These are phyloP conservation scores for Myrmecophaga tridactyla DNA, from an alignment of 2,113 vertebrate species.

Conservation along the genomic window DNA sequence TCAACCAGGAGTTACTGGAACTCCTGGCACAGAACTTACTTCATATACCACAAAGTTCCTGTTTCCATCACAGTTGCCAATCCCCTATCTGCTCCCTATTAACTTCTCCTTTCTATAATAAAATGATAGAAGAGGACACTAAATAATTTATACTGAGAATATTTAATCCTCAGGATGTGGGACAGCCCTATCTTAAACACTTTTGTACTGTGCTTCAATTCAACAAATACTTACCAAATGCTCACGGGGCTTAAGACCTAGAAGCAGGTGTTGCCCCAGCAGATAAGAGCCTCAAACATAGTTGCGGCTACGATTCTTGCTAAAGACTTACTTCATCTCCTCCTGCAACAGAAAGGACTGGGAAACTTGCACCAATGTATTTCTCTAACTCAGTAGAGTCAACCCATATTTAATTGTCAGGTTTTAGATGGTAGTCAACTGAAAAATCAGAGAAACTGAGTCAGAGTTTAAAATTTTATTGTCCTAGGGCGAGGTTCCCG, in stretches of 20 bases:
- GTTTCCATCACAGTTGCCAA: not conserved
- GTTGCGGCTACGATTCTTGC: not conserved
- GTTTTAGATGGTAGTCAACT: too few relatives aligned
- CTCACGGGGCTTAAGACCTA: not conserved
- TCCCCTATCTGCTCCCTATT: not conserved
- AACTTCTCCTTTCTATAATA: constrained; percentile 32
- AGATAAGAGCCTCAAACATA: not conserved
- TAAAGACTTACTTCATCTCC: not conserved
- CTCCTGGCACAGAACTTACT: not conserved
- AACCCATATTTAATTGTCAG: not conserved
- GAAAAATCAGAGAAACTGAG: too few relatives aligned
- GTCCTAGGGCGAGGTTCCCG: too few relatives aligned
- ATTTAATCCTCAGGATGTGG: not conserved
- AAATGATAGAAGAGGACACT: not conserved
- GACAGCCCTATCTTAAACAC: not conserved
- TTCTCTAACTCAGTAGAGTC: not conserved
- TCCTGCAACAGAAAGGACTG: not conserved
- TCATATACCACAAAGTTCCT: not conserved
- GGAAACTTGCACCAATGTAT: not conserved
- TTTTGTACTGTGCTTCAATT: not conserved
- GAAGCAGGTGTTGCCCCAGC: not conserved
- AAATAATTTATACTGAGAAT: not conserved
- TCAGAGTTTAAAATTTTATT: too few relatives aligned
- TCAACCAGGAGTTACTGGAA: not conserved
- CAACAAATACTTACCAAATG: not conserved